These are phyloP conservation scores for Tethya wilhelma DNA, from an alignment of 37 sponge, comb jelly and placozoan species.

Conservation along the genomic window DNA sequence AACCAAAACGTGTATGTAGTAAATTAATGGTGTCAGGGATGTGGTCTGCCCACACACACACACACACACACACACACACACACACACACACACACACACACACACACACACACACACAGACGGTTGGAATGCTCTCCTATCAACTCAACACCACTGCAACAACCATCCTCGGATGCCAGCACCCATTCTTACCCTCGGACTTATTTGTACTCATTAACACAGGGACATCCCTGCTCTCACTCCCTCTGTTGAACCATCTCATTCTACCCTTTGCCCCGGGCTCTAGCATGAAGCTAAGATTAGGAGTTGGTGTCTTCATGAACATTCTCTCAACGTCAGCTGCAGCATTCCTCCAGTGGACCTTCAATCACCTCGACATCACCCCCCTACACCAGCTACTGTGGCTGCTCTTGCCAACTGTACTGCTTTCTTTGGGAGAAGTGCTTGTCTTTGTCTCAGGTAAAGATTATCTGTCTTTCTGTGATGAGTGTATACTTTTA, in stretches of 20 bases:
- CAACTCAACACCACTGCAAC: neutral
- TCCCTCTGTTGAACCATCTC: slow-evolving; percentile 38
- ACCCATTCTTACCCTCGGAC: neutral
- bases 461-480: neutral
- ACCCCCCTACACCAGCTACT: neutral
- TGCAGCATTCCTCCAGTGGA: neutral
- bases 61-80: too few relatives aligned
- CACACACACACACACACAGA: too few relatives aligned
- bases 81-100: too few relatives aligned
- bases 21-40: too few relatives aligned
- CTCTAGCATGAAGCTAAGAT: slow-evolving; percentile 6
- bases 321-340: neutral
- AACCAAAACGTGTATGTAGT: too few relatives aligned
- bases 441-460: slow-evolving; percentile 14
- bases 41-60: too few relatives aligned
- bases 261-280: slow-evolving; percentile 18
- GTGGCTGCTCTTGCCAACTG: slow-evolving; percentile 25
- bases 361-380: neutral
- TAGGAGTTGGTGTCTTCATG: slow-evolving; percentile 21
- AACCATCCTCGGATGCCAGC: neutral
- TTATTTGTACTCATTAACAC: slow-evolving; percentile 9
- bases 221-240: neutral
- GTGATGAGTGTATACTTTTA: neutral
- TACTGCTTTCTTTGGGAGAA: slow-evolving; percentile 16
- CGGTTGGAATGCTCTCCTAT: too few relatives aligned